Evolutionary conservation across 37 sponge, comb jelly and placozoan species (phyloP), one percentile per base, ranked within the genome.

Genomic region (Chondrilla cf. caribensis): DNA sequence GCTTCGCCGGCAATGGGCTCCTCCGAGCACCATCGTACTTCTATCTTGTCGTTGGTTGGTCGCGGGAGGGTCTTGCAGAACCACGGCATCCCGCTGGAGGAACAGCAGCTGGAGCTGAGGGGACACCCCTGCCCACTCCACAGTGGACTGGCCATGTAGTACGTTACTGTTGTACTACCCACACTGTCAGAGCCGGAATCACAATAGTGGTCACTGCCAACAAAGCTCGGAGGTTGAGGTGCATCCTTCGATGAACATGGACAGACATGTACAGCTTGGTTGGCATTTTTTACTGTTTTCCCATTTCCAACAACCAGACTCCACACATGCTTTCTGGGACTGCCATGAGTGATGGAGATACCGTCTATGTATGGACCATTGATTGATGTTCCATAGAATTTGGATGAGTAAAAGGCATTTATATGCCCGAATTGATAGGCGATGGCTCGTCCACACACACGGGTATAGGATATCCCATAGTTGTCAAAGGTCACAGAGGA

Each of bases 41-140:
- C 78, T 2, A 77, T 55, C 29, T 77, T 35, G 78, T 54, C 57
- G 14, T 28, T 38, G 57, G 68, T 67, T 0, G 68, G 68, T 33
- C 32, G 68, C 17, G 68, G 68, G 29, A 67, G 32, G 68, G 68
- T 29, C 17, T 33, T 26, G 33, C 68, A 67, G 68, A 67, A 67
- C 68, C 68, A 67, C 32, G 68, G 68, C 68, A 67, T 67, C 17
- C 68, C 68, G 29, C 68, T 67, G 29, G 68, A 33, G 17, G 68
- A 8, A 4, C 68, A 67, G 33, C 68, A 67, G 33, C 32, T 67
- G 68, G 35, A 33, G 68, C 32, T 67, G 11, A 33, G 68, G 17
- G 35, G 33, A 29, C 68, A 67, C 33, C 32, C 68, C 33, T 67
- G 29, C 17, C 68, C 68, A 29, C 7, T 67, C 68, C 68, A 67